Evolutionary conservation across 1,140 invertebrate species (phyloP).

Genomic region (Proales similis): DNA sequence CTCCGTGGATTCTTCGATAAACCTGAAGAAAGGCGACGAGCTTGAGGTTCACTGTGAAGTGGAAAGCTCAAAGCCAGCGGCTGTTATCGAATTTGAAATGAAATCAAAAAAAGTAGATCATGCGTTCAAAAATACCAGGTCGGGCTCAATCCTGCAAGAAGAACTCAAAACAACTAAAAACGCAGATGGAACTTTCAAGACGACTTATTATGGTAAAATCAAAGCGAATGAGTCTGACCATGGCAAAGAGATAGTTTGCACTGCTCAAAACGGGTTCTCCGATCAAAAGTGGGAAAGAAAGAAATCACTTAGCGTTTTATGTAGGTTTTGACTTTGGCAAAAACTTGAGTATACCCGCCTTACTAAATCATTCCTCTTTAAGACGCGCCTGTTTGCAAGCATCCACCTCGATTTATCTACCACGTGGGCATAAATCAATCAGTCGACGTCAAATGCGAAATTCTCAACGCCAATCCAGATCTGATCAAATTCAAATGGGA

Average conservation of each 20-base stretch:
- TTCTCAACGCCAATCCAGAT: constrained; percentile 19
- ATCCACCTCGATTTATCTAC: constrained; percentile 17
- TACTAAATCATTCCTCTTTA: constrained; percentile 8
- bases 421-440: constrained; percentile 33
- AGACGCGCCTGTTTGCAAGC: constrained; percentile 29
- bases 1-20: not conserved
- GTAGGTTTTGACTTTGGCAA: not conserved
- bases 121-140: constrained; percentile 13
- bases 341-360: too few relatives aligned
- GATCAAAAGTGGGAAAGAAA: constrained; percentile 37
- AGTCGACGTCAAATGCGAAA: constrained; percentile 22
- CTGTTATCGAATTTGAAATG: constrained; percentile 14
- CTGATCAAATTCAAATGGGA: constrained; percentile 16
- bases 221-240: constrained; percentile 15
- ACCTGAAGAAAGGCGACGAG: constrained; percentile 8
- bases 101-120: constrained; percentile 6
- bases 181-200: constrained; percentile 12
- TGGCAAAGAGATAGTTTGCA: not conserved
- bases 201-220: not conserved
- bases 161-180: constrained; percentile 10
- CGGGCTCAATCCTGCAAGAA: not conserved
- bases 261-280: constrained; percentile 35
- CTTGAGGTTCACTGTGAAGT: constrained; percentile 6
- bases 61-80: constrained; percentile 32
- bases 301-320: constrained; percentile 20